Conservation (phyloP, 2,797 vertebrate species). For the Cryptoblepharus egeriae region DNA sequence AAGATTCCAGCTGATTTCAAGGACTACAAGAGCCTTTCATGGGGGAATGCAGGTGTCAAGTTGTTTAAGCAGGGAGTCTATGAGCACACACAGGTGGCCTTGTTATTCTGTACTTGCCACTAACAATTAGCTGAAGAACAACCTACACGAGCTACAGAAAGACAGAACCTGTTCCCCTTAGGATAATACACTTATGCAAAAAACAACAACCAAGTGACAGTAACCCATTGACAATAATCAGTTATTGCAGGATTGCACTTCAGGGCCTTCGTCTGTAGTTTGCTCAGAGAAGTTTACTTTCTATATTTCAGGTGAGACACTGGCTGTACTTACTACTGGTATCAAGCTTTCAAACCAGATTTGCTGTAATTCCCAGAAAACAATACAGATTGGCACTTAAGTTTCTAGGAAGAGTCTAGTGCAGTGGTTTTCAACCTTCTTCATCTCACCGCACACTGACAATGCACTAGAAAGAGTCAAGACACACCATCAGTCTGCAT, state of each 20-base stretch:
- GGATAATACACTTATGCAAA: constrained; percentile 4
- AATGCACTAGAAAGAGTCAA: too few species aligned
- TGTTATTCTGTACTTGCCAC: constrained; percentile 4
- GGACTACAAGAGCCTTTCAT: not conserved
- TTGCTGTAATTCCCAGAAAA: not conserved
- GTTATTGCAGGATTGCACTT: constrained; percentile 19
- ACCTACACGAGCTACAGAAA: constrained; percentile 18
- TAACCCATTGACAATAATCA: constrained; percentile 21
- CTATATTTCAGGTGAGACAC: constrained; percentile 13
- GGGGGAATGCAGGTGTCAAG: constrained; percentile 22
- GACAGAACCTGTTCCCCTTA: constrained; percentile 2
- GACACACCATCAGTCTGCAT: too few species aligned
- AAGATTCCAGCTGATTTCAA: constrained; percentile 2
- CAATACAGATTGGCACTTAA: not conserved
- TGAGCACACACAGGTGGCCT: not conserved
- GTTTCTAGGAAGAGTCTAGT: not conserved
- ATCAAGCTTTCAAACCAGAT: not conserved
- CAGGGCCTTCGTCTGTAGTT: constrained; percentile 17
- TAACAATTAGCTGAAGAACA: constrained; percentile 35
- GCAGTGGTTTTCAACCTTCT: too few species aligned
- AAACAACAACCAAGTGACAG: too few species aligned
- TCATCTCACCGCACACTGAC: too few species aligned
- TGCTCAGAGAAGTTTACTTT: constrained; percentile 9
- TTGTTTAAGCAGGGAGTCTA: not conserved
- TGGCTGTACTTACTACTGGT: not conserved